Conservation (phyloP, 2,113 vertebrate species). For the Neolamprologus ventralis region DNA sequence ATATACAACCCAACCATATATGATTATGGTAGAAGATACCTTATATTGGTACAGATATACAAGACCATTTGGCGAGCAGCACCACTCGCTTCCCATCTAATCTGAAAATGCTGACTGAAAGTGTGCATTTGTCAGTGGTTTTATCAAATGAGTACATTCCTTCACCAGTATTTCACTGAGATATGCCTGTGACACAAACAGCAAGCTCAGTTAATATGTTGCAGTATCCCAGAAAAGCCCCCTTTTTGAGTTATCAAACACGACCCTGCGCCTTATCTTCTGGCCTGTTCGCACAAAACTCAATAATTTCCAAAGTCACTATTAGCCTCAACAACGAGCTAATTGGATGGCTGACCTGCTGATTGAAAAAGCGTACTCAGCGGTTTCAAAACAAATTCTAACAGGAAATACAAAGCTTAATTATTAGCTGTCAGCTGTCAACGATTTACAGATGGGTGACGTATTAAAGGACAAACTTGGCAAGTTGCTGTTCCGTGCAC, state of each 20-base stretch:
- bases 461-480: background rate
- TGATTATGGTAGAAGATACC: background rate
- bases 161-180: slow-evolving; percentile 27
- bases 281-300: slow-evolving; percentile 20
- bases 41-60: slow-evolving; percentile 7
- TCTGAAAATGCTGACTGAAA: slow-evolving; percentile 6
- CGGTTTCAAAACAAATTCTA: slow-evolving; percentile 24
- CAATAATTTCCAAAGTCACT: slow-evolving; percentile 35
- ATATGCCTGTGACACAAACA: background rate
- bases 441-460: background rate
- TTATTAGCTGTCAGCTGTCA: slow-evolving; percentile 13
- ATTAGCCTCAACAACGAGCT: slow-evolving; percentile 21
- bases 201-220: background rate
- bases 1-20: background rate
- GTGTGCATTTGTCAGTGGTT: background rate
- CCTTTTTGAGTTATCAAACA: background rate
- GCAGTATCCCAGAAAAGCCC: background rate
- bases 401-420: slow-evolving; percentile 2
- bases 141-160: background rate
- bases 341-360: slow-evolving; percentile 43
- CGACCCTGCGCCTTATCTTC: background rate
- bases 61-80: background rate
- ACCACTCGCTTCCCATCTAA: slow-evolving; percentile 1
- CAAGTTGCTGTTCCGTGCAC: background rate
- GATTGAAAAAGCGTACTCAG: slow-evolving; percentile 32